Evolutionary conservation across 2,888 invertebrate genomes (phyloP).

Genomic region (Meiosimyza platycephala): DNA sequence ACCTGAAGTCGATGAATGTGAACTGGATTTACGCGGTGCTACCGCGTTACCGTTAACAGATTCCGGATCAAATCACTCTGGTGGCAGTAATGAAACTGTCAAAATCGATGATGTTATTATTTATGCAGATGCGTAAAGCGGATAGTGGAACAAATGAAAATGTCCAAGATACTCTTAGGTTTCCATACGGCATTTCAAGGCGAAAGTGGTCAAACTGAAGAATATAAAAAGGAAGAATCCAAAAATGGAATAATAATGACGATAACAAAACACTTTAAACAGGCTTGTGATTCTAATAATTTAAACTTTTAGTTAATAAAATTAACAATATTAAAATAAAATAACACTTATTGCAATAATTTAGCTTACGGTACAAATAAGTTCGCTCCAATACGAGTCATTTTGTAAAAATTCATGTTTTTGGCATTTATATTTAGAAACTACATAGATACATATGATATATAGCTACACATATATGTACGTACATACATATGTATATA

Average conservation of each 20-base stretch:
- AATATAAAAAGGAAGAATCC: constrained; percentile 2
- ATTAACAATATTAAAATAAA: no score
- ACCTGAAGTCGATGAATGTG: constrained; percentile 40
- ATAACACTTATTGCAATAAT: no score
- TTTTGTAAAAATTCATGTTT: no score
- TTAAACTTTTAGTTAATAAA: constrained; percentile 10
- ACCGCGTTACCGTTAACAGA: constrained; percentile 51
- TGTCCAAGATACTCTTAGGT: constrained; percentile 39
- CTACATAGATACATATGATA: no score
- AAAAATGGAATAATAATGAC: not conserved
- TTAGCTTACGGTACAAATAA: no score
- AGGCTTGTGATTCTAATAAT: constrained; percentile 50
- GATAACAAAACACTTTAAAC: constrained; percentile 30
- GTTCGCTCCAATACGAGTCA: no score
- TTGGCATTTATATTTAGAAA: no score
- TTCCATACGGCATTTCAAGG: not conserved
- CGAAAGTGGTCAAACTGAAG: not conserved
- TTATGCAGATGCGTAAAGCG: constrained; percentile 63
- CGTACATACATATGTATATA: no score
- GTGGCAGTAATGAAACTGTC: constrained; percentile 66
- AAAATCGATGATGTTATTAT: constrained; percentile 66
- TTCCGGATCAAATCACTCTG: constrained; percentile 66
- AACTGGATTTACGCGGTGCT: constrained; percentile 50
- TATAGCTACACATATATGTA: no score
- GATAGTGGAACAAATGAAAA: not conserved